A percentile compares a stretch with the other conserved stretches of the same genome.
These are phyloP conservation scores for Perizoma affinitatum DNA, from an alignment of 2,888 invertebrate species.

Conservation along the genomic window DNA sequence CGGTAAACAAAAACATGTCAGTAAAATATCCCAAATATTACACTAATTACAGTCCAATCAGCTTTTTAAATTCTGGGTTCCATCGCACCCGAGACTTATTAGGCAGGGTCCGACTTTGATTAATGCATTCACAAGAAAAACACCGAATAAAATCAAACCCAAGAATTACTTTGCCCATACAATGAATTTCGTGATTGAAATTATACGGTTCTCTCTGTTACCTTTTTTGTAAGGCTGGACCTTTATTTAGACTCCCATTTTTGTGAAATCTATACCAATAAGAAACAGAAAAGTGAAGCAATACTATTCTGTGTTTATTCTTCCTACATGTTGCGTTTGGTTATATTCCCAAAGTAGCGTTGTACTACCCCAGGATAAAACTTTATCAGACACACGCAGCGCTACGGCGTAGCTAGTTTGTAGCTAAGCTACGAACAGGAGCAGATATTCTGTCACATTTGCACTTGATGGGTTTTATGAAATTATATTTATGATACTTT, in stretches of 20 bases:
- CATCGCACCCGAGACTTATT: slow-evolving; percentile 37
- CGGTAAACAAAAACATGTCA: slow-evolving; percentile 37
- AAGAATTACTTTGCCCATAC: slow-evolving; percentile 34
- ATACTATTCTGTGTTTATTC: too few relatives aligned
- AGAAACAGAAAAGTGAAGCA: too few relatives aligned
- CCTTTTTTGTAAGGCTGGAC: slow-evolving; percentile 3
- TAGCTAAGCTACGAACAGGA: slow-evolving; percentile 41
- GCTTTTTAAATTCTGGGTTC: slow-evolving; percentile 36
- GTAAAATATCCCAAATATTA: slow-evolving; percentile 45
- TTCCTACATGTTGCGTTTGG: too few relatives aligned
- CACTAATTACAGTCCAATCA: slow-evolving; percentile 55
- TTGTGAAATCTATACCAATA: not conserved
- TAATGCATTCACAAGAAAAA: slow-evolving; percentile 40
- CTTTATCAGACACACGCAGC: not conserved
- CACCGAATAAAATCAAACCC: slow-evolving; percentile 30
- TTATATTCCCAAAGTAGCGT: too few relatives aligned
- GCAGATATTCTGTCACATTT: slow-evolving; percentile 8
- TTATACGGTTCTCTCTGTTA: slow-evolving; percentile 34
- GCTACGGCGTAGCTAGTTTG: slow-evolving; percentile 51
- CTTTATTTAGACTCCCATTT: not conserved
- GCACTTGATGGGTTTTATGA: not conserved
- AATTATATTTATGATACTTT: too few relatives aligned
- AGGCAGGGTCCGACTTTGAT: slow-evolving; percentile 44
- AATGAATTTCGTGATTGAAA: slow-evolving; percentile 38
- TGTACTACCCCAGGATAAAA: too few relatives aligned